A percentile compares a stretch with the other conserved stretches of the same genome.
Conservation (phyloP, 1,140 invertebrate species). For the Meteorus sp. region DNA sequence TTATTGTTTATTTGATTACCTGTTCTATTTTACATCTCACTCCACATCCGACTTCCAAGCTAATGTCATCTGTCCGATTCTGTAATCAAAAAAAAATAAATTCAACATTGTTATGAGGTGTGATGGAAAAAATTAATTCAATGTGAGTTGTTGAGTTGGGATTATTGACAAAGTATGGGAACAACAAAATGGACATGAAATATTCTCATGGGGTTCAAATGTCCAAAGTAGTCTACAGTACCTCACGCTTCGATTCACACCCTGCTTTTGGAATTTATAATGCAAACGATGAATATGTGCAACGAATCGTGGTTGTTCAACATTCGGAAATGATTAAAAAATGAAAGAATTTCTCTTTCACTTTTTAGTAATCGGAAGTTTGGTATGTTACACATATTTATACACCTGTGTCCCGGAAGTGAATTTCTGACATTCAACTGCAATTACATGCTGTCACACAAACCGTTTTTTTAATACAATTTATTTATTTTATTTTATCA, state of each 20-base stretch:
- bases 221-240: neutral
- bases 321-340: neutral
- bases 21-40: slow-evolving; percentile 64
- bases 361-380: neutral
- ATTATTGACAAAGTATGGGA: too few species aligned
- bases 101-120: too few species aligned
- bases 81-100: slow-evolving; percentile 55
- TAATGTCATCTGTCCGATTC: slow-evolving; percentile 66
- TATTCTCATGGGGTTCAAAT: neutral
- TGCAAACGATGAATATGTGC: neutral
- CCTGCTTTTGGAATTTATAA: too few species aligned
- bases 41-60: slow-evolving; percentile 66
- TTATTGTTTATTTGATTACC: slow-evolving; percentile 40
- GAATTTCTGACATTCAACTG: slow-evolving; percentile 42
- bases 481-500: neutral
- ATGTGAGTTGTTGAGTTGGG: too few species aligned
- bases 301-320: slow-evolving; percentile 1
- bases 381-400: too few species aligned
- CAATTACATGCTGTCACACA: slow-evolving; percentile 14
- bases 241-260: slow-evolving; percentile 7
- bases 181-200: neutral
- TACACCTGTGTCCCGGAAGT: slow-evolving; percentile 49
- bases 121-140: neutral
- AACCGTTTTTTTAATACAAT: neutral
- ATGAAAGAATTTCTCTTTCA: too few species aligned